A percentile compares a stretch with the other conserved stretches of the same genome.
Evolutionary conservation across 1,140 invertebrate species (phyloP).

Genomic region (Lamellibrachia luymesi): DNA sequence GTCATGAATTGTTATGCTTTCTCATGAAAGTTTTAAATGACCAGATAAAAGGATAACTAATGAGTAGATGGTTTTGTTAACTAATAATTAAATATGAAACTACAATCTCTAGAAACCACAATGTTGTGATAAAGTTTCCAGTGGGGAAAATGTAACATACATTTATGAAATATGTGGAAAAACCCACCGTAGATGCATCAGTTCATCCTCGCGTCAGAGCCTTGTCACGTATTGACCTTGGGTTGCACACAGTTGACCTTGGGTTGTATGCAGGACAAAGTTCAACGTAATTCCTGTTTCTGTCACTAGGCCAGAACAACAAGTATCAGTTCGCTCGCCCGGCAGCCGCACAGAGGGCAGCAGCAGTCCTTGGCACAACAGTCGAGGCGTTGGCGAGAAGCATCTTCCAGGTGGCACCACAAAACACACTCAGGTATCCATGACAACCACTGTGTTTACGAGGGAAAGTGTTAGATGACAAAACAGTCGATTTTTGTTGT

Average conservation of each 20-base stretch:
- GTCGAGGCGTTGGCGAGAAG: conserved; percentile 77
- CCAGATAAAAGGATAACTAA: too few species aligned
- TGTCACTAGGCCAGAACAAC: conserved; percentile 49
- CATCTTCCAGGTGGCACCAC: conserved; percentile 61
- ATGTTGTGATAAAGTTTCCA: too few species aligned
- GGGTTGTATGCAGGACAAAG: not conserved
- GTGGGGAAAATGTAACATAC: not conserved
- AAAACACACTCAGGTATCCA: conserved; percentile 6
- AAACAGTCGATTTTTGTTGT: not conserved
- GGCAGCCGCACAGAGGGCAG: conserved; percentile 78
- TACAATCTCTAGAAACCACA: too few species aligned
- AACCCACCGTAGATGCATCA: not conserved
- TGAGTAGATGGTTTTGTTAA: too few species aligned
- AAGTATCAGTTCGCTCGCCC: conserved; percentile 79
- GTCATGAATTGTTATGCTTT: too few species aligned
- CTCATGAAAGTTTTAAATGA: too few species aligned
- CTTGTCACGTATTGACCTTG: not conserved
- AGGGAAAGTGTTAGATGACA: not conserved
- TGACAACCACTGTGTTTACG: not conserved
- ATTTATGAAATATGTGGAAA: not conserved
- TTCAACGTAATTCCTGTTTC: not conserved
- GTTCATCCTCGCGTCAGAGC: not conserved
- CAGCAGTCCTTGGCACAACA: conserved; percentile 75
- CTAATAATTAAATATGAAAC: too few species aligned
- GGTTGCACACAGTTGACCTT: not conserved